Conservation (phyloP, 2,888 invertebrate species). For the Charanyca ferruginea region DNA sequence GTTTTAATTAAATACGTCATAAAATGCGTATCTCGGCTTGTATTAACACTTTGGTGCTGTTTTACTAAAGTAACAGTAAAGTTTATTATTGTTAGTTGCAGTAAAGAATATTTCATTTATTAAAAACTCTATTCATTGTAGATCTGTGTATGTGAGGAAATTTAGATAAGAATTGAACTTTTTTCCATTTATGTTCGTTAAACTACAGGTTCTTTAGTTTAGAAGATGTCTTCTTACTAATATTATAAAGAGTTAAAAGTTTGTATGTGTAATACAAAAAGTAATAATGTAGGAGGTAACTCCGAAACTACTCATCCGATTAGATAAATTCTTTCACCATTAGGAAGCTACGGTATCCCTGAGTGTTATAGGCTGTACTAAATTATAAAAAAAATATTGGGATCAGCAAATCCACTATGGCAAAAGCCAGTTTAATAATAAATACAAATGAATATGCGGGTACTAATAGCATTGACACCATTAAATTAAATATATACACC, state of each 20-base stretch:
- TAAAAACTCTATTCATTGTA: constrained; percentile 5
- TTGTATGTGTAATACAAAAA: too few species aligned
- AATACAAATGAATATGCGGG: constrained; percentile 27
- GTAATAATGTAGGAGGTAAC: too few species aligned
- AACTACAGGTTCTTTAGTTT: background rate
- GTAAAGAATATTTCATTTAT: constrained; percentile 5
- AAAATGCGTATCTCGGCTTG: constrained; percentile 39
- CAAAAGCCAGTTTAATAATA: too few species aligned
- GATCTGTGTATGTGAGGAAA: background rate
- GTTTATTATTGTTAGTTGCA: constrained; percentile 23
- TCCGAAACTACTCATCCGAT: too few species aligned
- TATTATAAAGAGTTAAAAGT: too few species aligned
- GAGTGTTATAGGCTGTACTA: too few species aligned
- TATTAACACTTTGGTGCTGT: constrained; percentile 32
- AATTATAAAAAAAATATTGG: too few species aligned
- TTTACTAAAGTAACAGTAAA: constrained; percentile 49
- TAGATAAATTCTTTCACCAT: too few species aligned
- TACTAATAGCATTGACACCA: constrained; percentile 45
- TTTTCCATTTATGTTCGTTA: background rate
- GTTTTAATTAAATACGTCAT: constrained; percentile 56
- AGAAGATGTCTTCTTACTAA: too few species aligned
- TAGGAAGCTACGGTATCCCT: too few species aligned
- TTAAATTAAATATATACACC: constrained; percentile 38
- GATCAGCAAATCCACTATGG: too few species aligned
- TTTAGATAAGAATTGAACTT: constrained; percentile 14